phyloP scores from a whole-genome alignment of 1,140 invertebrate species.

The Odontomachus brunneus region DNA sequence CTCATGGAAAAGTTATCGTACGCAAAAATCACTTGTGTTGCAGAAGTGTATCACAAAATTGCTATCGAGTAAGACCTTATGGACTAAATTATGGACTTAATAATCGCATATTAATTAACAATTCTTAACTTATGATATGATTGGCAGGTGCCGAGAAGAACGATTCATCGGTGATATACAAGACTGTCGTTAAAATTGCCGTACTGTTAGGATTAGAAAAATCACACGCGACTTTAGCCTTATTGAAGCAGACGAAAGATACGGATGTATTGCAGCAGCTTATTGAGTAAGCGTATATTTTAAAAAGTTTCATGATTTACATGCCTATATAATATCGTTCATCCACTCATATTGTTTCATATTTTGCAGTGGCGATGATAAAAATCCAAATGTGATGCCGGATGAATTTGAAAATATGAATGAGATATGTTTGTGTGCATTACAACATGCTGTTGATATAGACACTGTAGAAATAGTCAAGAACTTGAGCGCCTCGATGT shows the following conservation, averaged over 20 bases:
- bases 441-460: slow-evolving; percentile 46
- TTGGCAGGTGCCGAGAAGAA: slow-evolving; percentile 22
- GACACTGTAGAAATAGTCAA: slow-evolving; percentile 28
- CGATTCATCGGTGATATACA: slow-evolving; percentile 35
- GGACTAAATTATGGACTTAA: not conserved
- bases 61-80: slow-evolving; percentile 63
- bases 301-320: slow-evolving; percentile 1
- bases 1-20: slow-evolving; percentile 64
- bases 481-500: slow-evolving; percentile 51
- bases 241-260: slow-evolving; percentile 65
- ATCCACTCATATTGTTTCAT: not conserved
- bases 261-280: slow-evolving; percentile 64
- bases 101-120: not conserved
- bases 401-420: slow-evolving; percentile 52
- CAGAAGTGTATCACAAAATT: slow-evolving; percentile 64
- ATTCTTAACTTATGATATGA: slow-evolving; percentile 45
- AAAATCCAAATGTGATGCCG: slow-evolving; percentile 14
- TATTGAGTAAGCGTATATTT: slow-evolving; percentile 59
- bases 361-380: slow-evolving; percentile 18
- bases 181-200: slow-evolving; percentile 71
- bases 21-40: slow-evolving; percentile 69
- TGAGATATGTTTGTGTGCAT: slow-evolving; percentile 54
- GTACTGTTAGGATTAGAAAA: slow-evolving; percentile 66
- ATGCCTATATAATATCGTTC: not conserved
- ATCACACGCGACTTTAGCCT: slow-evolving; percentile 63